Base-by-base conservation (phyloP, 2,888 invertebrate species). In the Sisyra terminalis region DNA sequence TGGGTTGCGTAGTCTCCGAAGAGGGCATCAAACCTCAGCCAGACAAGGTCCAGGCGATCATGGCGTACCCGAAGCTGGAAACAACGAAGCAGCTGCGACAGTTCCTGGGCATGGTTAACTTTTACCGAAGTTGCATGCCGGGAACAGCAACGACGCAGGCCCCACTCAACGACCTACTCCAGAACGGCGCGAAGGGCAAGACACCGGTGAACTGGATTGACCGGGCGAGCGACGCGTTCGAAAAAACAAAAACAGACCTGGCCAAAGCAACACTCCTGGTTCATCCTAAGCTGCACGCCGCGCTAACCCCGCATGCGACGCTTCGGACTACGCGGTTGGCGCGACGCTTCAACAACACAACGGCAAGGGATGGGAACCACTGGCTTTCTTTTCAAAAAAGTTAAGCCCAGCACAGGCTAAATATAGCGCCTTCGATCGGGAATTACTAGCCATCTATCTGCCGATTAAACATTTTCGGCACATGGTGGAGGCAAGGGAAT, bases 391-490 rank as follows among this genome's bases (percentile, higher is more conserved):
- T 40, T 57, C 57, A 1, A 49, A 48, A 18, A 57, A 56, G 35
- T 46, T 59, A 1, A 51, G 43, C n/a, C 41, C 49, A 3, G 39
- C 55, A 0, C 53, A 62, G 42, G 10, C 7, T 7, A 10, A 10
- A 8, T 35, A 11, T 7, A 11, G 10, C 10, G 10, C 35, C 7
- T 35, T 10, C 35, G 35, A 35, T 35, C 9, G 35, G 11, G 59
- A 62, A 47, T 51, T 64, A 0, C 47, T 59, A 3, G 60, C 59
- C 0, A 55, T 57, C 2, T 63, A 59, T 42, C 46, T 16, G 41
- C 5, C 46, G 51, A 40, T 50, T 11, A 35, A 35, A 51, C 48
- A 57, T 43, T 61, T 61, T 46, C 47, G 54, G 7, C 50, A 57
- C 29, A 53, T 58, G 50, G 35, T 63, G 0, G 63, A 65, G 50